Conservation (phyloP, 1,140 invertebrate species). For the Stegodyphus dumicola region DNA sequence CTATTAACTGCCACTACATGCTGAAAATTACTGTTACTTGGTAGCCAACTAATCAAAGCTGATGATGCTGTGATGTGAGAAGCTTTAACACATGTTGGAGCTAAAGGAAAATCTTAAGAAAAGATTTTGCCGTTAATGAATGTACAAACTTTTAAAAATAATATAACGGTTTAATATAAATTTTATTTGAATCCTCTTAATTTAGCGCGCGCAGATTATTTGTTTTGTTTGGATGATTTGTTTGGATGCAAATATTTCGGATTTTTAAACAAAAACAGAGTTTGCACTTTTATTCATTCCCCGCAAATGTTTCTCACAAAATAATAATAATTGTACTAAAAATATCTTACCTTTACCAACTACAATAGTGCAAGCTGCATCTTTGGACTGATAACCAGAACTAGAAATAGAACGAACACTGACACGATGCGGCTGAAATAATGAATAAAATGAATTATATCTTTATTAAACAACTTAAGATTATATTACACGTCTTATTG, state of each 20-base stretch:
- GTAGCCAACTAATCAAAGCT: constrained; percentile 96
- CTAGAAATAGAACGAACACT: constrained; percentile 95
- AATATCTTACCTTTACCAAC: constrained; percentile 76
- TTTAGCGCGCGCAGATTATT: too few relatives aligned
- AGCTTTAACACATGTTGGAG: constrained; percentile 80
- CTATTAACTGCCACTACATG: constrained; percentile 98
- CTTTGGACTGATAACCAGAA: constrained; percentile 87
- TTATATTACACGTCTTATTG: too few relatives aligned
- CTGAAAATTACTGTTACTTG: constrained; percentile 97
- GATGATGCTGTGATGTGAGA: constrained; percentile 93
- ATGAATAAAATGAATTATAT: not conserved
- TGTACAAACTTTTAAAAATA: too few relatives aligned
- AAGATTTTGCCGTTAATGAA: not conserved
- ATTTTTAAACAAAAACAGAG: too few relatives aligned
- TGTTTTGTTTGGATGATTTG: too few relatives aligned
- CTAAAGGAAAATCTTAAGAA: constrained; percentile 86
- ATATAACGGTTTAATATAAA: too few relatives aligned
- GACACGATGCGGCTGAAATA: constrained; percentile 87
- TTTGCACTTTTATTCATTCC: too few relatives aligned
- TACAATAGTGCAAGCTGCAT: constrained; percentile 96
- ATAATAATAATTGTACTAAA: too few relatives aligned
- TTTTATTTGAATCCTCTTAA: too few relatives aligned
- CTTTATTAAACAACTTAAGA: too few relatives aligned
- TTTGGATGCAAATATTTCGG: too few relatives aligned
- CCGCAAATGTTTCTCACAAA: too few relatives aligned